Percentiles rank a stretch among this genome's conserved stretches.
Conservation (phyloP, 2,888 invertebrate genomes). For the Lepidochitona cinerea region DNA sequence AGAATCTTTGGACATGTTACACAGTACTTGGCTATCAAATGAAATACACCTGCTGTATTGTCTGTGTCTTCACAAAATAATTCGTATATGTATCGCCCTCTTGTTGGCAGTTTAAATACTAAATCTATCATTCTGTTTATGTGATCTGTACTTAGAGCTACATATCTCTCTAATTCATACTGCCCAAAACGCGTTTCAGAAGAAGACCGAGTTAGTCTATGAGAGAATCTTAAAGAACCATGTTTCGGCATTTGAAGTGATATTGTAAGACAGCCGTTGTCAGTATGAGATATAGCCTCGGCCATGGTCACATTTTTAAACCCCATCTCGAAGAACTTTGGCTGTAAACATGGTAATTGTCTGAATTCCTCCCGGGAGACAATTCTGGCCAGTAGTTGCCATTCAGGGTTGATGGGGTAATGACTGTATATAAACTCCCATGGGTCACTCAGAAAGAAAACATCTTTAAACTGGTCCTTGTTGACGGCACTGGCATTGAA, state of each 20-base stretch:
- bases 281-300: not conserved
- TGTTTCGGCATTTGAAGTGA: not conserved
- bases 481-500: not conserved
- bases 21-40: conserved; percentile 43
- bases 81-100: conserved; percentile 33
- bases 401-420: not conserved
- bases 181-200: not conserved
- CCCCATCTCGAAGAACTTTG: not conserved
- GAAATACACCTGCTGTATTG: conserved; percentile 14
- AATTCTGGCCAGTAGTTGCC: not conserved
- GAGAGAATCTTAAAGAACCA: not conserved
- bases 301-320: not conserved
- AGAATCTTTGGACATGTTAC: conserved; percentile 9
- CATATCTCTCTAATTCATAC: not conserved
- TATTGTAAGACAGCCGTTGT: not conserved
- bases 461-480: not conserved
- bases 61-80: conserved; percentile 30
- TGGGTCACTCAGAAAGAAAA: not conserved
- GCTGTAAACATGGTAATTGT: not conserved
- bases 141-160: not conserved
- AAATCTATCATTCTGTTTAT: not conserved
- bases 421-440: not conserved
- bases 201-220: not conserved
- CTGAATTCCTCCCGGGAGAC: not conserved
- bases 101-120: conserved; percentile 20